These are phyloP conservation scores for Mastigias papua DNA, from an alignment of 30 jellyfish, hydroid and myxozoan genomes.

Conservation along the genomic window DNA sequence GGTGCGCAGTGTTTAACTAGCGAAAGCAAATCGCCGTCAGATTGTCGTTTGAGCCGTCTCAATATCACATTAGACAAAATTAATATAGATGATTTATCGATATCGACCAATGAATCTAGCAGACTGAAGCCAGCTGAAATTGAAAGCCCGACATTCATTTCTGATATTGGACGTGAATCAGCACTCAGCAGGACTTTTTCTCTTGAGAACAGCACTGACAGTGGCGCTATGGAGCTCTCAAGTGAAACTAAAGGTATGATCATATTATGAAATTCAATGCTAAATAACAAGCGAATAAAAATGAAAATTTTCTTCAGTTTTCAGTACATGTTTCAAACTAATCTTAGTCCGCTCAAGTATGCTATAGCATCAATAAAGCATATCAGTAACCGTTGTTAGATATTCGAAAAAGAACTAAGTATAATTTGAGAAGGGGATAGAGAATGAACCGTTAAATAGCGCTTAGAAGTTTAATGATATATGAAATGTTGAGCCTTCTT, in stretches of 20 bases:
- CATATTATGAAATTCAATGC: background rate
- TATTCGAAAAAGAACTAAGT: no score
- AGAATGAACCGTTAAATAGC: no score
- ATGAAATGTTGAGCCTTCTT: no score
- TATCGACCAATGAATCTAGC: background rate
- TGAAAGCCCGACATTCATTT: background rate
- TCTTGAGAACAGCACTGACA: constrained; percentile 6
- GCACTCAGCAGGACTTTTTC: constrained; percentile 47
- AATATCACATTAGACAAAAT: background rate
- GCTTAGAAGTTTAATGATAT: no score
- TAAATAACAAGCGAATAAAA: background rate
- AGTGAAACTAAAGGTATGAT: background rate
- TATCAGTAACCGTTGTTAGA: no score
- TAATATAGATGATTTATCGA: background rate
- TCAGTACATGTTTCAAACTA: no score
- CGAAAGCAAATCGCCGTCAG: background rate
- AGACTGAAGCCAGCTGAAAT: background rate
- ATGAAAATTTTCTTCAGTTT: no score
- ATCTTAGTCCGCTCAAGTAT: no score
- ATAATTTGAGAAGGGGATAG: no score
- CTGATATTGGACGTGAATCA: constrained; percentile 52
- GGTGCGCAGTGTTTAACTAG: background rate
- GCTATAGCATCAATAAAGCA: no score
- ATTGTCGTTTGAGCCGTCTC: background rate
- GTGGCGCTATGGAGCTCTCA: background rate